phyloP scores from a whole-genome alignment of 2,113 vertebrate genomes.

The Noturus placidus region DNA sequence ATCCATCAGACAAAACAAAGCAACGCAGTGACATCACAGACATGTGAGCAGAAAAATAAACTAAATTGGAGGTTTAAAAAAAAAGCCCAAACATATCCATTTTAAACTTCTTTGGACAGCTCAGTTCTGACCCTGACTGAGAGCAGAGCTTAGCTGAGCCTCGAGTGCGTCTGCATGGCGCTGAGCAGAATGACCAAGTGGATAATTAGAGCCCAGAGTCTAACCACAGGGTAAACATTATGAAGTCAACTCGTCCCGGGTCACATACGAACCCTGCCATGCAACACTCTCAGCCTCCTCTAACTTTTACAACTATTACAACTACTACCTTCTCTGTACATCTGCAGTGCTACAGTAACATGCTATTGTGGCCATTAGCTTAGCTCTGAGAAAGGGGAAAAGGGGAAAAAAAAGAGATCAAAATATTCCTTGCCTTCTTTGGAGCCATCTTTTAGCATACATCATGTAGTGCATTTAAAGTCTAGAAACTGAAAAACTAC shows the following conservation, averaged over 20 bases:
- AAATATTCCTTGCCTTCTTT: not conserved
- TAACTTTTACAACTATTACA: not conserved
- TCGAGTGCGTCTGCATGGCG: slow-evolving; percentile 53
- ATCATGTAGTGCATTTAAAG: not conserved
- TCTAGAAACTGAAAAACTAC: not conserved
- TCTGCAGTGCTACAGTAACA: slow-evolving; percentile 1
- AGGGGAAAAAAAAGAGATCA: not conserved
- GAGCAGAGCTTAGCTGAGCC: slow-evolving; percentile 34
- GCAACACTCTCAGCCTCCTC: slow-evolving; percentile 29
- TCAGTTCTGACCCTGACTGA: slow-evolving; percentile 55
- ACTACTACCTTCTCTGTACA: not conserved
- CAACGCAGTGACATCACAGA: slow-evolving; percentile 33
- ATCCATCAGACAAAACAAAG: slow-evolving; percentile 13
- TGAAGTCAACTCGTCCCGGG: slow-evolving; percentile 45
- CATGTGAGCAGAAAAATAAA: slow-evolving; percentile 19
- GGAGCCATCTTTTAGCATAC: not conserved
- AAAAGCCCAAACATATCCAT: slow-evolving; percentile 1
- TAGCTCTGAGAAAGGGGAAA: not conserved
- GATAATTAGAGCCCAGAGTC: slow-evolving; percentile 56
- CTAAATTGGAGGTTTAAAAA: slow-evolving; percentile 13
- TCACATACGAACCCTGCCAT: slow-evolving; percentile 41
- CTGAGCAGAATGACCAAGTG: slow-evolving; percentile 49
- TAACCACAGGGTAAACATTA: slow-evolving; percentile 57
- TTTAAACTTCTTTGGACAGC: slow-evolving; percentile 9
- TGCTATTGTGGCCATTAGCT: not conserved